A percentile compares a stretch with the other conserved stretches of the same genome.
Conservation (phyloP, 1,140 invertebrate genomes). For the Diachasma alloeum region DNA sequence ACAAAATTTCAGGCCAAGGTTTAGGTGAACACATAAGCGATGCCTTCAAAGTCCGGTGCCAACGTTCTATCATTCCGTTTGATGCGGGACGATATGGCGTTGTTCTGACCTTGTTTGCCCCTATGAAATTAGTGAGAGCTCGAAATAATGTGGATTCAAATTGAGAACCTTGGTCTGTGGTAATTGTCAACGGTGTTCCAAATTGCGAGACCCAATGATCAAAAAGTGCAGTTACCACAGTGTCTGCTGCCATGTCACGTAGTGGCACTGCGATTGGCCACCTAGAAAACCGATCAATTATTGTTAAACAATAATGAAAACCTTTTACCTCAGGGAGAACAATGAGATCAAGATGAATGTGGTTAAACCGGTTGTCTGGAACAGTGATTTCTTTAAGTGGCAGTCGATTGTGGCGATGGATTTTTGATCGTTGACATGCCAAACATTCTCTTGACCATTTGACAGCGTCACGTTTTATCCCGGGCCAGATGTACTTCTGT, state of each 20-base stretch:
- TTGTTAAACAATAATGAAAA: conserved; percentile 55
- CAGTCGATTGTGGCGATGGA: conserved; percentile 32
- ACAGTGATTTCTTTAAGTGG: not conserved
- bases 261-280: conserved; percentile 56
- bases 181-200: conserved; percentile 42
- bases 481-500: too few species aligned
- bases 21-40: conserved; percentile 43
- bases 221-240: conserved; percentile 40
- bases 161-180: conserved; percentile 42
- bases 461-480: conserved; percentile 35
- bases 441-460: conserved; percentile 39
- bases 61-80: conserved; percentile 59
- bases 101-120: conserved; percentile 25
- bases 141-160: conserved; percentile 36
- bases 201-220: conserved; percentile 42
- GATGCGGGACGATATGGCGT: conserved; percentile 51
- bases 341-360: conserved; percentile 65
- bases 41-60: conserved; percentile 55
- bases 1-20: conserved; percentile 52
- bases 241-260: conserved; percentile 36
- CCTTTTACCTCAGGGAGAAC: conserved; percentile 55
- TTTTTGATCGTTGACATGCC: conserved; percentile 43
- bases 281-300: conserved; percentile 59
- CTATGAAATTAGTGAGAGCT: conserved; percentile 35
- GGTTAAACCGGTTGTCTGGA: conserved; percentile 44